These are phyloP conservation scores for Rhyacophila brunnea DNA, from an alignment of 1,140 invertebrate genomes.

Conservation along the genomic window DNA sequence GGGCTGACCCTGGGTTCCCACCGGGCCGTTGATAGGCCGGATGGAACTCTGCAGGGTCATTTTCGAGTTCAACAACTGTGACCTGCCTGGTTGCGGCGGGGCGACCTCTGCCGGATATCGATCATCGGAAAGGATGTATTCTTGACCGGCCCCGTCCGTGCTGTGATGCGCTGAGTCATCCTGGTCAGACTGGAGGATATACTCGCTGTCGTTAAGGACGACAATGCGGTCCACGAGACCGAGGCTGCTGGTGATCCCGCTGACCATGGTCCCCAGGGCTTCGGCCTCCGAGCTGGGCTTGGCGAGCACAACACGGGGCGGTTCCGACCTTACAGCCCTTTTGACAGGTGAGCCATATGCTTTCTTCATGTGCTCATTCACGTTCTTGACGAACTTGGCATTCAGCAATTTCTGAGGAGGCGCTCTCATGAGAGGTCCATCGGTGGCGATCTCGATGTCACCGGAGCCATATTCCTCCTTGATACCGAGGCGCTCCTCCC, in stretches of 20 bases:
- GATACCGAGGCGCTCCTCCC: conserved; percentile 44
- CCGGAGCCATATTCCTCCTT: conserved; percentile 42
- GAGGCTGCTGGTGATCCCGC: conserved; percentile 58
- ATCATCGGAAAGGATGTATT: conserved; percentile 20
- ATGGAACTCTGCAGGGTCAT: not conserved
- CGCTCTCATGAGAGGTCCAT: conserved; percentile 32
- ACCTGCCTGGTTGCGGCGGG: conserved; percentile 1
- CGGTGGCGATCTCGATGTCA: conserved; percentile 53
- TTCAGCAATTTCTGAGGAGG: conserved; percentile 27
- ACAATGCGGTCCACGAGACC: conserved; percentile 58
- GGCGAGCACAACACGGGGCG: conserved; percentile 21
- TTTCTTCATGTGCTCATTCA: conserved; percentile 13
- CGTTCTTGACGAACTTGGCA: conserved; percentile 23
- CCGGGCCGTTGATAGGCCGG: not conserved
- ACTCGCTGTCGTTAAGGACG: conserved; percentile 57
- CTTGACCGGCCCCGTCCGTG: conserved; percentile 4
- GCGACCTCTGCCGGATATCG: not conserved
- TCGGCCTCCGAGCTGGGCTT: conserved; percentile 56
- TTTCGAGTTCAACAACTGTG: conserved; percentile 16
- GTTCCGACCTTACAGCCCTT: not conserved
- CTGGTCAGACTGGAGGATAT: conserved; percentile 44
- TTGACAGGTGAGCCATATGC: not conserved
- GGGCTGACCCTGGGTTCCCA: conserved; percentile 41
- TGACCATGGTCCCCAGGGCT: conserved; percentile 55
- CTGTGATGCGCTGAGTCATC: conserved; percentile 36